Percentiles rank a stretch among this genome's conserved stretches.
Conservation (phyloP, 2,888 invertebrate genomes). For the Rhamphomyia laevipes region DNA sequence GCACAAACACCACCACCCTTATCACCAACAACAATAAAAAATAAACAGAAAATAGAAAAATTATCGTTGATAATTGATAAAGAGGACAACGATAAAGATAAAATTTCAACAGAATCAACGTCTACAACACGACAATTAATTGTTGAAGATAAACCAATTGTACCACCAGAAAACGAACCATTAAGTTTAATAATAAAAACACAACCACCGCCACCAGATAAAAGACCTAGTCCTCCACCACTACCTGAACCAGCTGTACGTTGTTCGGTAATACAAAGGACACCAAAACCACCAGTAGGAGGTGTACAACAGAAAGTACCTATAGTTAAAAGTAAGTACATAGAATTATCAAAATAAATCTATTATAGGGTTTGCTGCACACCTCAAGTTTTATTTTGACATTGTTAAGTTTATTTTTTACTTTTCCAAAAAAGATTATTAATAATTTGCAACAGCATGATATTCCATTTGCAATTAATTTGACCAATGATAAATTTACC, state of each 20-base stretch:
- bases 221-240: conserved; percentile 45
- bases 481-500: too few species aligned
- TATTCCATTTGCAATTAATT: too few species aligned
- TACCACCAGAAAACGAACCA: conserved; percentile 47
- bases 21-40: background rate
- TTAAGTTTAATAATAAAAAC: conserved; percentile 43
- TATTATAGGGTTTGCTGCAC: too few species aligned
- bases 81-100: conserved; percentile 20
- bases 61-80: too few species aligned
- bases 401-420: too few species aligned
- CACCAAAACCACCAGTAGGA: conserved; percentile 40
- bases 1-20: background rate
- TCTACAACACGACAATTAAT: conserved; percentile 43
- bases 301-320: conserved; percentile 14
- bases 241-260: conserved; percentile 55
- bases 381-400: too few species aligned
- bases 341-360: too few species aligned
- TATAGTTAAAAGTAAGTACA: conserved; percentile 18
- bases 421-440: too few species aligned
- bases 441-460: too few species aligned
- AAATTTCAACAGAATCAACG: conserved; percentile 43
- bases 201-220: conserved; percentile 37
- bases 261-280: conserved; percentile 74
- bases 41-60: background rate
- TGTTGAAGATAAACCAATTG: conserved; percentile 51